A percentile compares a stretch with the other conserved stretches of the same genome.
Conservation (phyloP, 2,888 invertebrate species). For the Chalcosyrphus nemorum region DNA sequence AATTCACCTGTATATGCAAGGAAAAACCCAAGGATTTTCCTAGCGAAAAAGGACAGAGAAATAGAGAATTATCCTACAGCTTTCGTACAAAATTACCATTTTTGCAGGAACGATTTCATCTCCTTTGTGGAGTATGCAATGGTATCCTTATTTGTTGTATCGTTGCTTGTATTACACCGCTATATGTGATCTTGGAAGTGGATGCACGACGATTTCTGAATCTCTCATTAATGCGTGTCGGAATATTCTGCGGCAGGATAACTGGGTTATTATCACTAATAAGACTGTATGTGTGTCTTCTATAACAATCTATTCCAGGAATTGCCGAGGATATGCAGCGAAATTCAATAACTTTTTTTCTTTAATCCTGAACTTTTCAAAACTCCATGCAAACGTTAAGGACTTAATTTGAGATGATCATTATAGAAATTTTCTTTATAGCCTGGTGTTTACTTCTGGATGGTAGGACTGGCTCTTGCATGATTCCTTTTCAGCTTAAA, state of each 20-base stretch:
- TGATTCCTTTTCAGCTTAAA: slow-evolving; percentile 5
- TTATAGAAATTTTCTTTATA: slow-evolving; percentile 30
- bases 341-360: slow-evolving; percentile 24
- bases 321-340: not conserved
- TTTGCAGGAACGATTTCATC: slow-evolving; percentile 4
- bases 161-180: not conserved
- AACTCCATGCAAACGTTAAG: not conserved
- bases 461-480: not conserved
- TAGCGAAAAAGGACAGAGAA: not conserved
- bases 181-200: not conserved
- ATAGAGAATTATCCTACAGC: slow-evolving; percentile 5
- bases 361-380: not conserved
- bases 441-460: slow-evolving; percentile 3
- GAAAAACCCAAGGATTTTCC: not conserved
- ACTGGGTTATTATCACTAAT: slow-evolving; percentile 30
- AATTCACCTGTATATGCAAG: not conserved
- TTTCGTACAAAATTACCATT: slow-evolving; percentile 4
- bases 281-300: too few relatives aligned
- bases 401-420: slow-evolving; percentile 30
- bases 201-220: slow-evolving; percentile 27
- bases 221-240: slow-evolving; percentile 52
- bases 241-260: slow-evolving; percentile 40
- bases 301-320: slow-evolving; percentile 22
- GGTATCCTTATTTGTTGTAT: not conserved
- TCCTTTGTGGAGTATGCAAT: not conserved